A percentile compares a stretch with the other conserved stretches of the same genome.
These are phyloP conservation scores for Rhimphoctona megacephalus DNA, from an alignment of 2,888 invertebrate genomes.

Conservation along the genomic window DNA sequence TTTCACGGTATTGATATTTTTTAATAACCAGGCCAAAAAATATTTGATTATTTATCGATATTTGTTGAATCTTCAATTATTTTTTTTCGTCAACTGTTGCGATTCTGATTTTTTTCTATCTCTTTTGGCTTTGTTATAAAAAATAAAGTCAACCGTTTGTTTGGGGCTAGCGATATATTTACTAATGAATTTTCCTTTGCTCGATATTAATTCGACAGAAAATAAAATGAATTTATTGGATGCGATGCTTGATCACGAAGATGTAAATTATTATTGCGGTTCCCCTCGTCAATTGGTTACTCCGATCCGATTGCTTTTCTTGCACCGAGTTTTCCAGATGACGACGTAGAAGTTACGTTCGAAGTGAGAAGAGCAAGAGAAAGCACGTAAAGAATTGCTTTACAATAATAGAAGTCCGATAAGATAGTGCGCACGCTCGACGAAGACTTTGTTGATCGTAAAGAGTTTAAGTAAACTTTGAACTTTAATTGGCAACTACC, in stretches of 20 bases:
- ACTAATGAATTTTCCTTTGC: background rate
- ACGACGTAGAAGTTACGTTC: conserved; percentile 53
- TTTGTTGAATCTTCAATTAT: background rate
- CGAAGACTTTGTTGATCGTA: conserved; percentile 12
- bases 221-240: background rate
- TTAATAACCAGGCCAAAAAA: background rate
- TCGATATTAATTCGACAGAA: background rate
- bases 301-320: background rate
- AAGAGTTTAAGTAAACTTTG: conserved; percentile 51
- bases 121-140: background rate
- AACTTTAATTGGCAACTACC: conserved; percentile 34
- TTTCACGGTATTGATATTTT: background rate
- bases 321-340: conserved; percentile 6
- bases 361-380: conserved; percentile 20
- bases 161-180: no score
- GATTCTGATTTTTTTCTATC: background rate
- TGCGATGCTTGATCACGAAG: background rate
- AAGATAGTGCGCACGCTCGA: conserved; percentile 42
- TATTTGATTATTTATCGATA: no score
- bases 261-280: background rate
- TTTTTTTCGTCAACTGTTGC: background rate
- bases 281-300: background rate
- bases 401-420: conserved; percentile 58
- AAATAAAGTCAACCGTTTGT: no score
- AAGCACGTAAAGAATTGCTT: conserved; percentile 35